Conservation (phyloP, 2,797 vertebrate species). For the Epinephelus awoara region DNA sequence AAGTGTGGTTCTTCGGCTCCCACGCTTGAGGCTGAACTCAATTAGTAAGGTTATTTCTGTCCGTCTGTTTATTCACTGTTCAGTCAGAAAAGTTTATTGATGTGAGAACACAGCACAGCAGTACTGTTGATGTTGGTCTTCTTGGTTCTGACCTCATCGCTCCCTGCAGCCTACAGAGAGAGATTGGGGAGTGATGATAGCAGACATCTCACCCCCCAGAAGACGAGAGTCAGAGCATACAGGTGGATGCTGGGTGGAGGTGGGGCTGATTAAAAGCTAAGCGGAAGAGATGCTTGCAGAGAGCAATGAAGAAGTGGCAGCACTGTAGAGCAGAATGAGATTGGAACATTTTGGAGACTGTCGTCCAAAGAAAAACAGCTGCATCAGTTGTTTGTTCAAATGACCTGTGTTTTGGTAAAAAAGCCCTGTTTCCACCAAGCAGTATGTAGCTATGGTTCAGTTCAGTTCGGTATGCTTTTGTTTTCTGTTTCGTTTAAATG, state of each 20-base stretch:
- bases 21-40: background rate
- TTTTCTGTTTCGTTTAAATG: no score
- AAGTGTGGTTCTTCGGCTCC: background rate
- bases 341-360: background rate
- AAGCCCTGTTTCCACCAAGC: background rate
- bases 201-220: slow-evolving; percentile 29
- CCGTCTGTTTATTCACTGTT: slow-evolving; percentile 4
- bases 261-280: slow-evolving; percentile 53
- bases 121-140: background rate
- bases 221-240: slow-evolving; percentile 12
- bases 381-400: slow-evolving; percentile 28
- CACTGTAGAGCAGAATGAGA: slow-evolving; percentile 10
- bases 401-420: background rate
- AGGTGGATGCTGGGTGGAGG: slow-evolving; percentile 33
- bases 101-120: slow-evolving; percentile 19
- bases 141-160: slow-evolving; percentile 22
- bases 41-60: slow-evolving; percentile 18
- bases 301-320: slow-evolving; percentile 17
- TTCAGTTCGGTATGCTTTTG: no score
- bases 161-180: slow-evolving; percentile 19
- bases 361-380: background rate
- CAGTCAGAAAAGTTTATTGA: slow-evolving; percentile 16
- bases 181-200: slow-evolving; percentile 48
- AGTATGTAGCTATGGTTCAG: no score
- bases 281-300: slow-evolving; percentile 25